Conservation (phyloP, 53 echinoderm and acorn worm genomes). For the Henricia sp. region DNA sequence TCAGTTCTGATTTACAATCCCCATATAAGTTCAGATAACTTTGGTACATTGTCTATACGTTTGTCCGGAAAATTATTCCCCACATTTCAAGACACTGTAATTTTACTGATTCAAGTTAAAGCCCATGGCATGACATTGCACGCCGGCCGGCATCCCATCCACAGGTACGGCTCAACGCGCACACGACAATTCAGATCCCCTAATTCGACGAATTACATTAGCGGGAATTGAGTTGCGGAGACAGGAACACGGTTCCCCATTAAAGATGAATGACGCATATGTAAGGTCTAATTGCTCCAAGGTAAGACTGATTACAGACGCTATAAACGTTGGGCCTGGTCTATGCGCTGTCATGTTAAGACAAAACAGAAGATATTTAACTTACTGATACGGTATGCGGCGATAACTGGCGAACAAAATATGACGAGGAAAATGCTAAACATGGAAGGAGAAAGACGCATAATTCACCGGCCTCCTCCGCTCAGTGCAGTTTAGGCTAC, state of each 20-base stretch:
- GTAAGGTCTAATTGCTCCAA: slow-evolving; percentile 12
- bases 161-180: slow-evolving; percentile 14
- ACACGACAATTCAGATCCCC: slow-evolving; percentile 22
- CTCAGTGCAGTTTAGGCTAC: slow-evolving; percentile 45
- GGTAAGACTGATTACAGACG: not conserved
- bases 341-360: not conserved
- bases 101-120: too few species aligned
- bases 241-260: slow-evolving; percentile 44
- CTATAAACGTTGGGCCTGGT: not conserved
- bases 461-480: slow-evolving; percentile 52
- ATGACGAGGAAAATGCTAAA: slow-evolving; percentile 58
- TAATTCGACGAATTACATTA: slow-evolving; percentile 61
- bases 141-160: not conserved
- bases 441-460: slow-evolving; percentile 58
- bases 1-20: too few species aligned
- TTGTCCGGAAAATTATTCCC: too few species aligned
- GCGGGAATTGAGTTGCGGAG: slow-evolving; percentile 44
- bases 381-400: slow-evolving; percentile 59
- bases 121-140: not conserved
- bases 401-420: slow-evolving; percentile 59
- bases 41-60: too few species aligned
- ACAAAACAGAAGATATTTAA: not conserved
- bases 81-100: too few species aligned
- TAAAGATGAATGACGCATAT: slow-evolving; percentile 41
- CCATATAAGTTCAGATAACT: too few species aligned